Conservation (phyloP, 2,888 invertebrate species). For the Pseudanteris insignis region DNA sequence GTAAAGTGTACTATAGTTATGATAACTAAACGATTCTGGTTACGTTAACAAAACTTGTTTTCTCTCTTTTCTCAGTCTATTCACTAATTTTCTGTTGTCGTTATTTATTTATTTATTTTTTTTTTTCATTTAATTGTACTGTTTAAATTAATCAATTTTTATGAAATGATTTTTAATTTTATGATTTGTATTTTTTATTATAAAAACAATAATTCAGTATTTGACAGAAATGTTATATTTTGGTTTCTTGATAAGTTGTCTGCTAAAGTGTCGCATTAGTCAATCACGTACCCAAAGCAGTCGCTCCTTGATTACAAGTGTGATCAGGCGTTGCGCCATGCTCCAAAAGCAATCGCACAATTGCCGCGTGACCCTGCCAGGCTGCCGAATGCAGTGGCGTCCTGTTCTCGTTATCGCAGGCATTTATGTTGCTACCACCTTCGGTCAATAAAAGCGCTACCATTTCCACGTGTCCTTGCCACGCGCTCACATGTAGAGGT, state of each 20-base stretch:
- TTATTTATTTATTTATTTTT: too few relatives aligned
- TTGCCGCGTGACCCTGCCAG: constrained; percentile 92
- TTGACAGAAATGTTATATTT: too few relatives aligned
- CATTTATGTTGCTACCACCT: constrained; percentile 88
- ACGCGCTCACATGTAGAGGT: constrained; percentile 87
- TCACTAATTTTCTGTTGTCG: too few relatives aligned
- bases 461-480: constrained; percentile 96
- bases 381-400: constrained; percentile 94
- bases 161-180: too few relatives aligned
- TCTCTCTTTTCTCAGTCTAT: too few relatives aligned
- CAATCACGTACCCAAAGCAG: constrained; percentile 76
- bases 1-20: too few relatives aligned
- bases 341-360: constrained; percentile 81
- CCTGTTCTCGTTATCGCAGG: constrained; percentile 85
- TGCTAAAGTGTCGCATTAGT: constrained; percentile 24
- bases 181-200: too few relatives aligned
- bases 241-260: constrained; percentile 5
- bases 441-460: constrained; percentile 83
- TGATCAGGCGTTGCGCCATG: constrained; percentile 87
- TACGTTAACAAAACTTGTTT: too few relatives aligned
- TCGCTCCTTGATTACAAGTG: constrained; percentile 94
- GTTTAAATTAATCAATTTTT: too few relatives aligned
- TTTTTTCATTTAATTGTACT: too few relatives aligned
- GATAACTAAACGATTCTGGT: too few relatives aligned
- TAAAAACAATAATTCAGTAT: too few relatives aligned